Conservation (phyloP, 2,113 vertebrate genomes). For the Carassius auratus region DNA sequence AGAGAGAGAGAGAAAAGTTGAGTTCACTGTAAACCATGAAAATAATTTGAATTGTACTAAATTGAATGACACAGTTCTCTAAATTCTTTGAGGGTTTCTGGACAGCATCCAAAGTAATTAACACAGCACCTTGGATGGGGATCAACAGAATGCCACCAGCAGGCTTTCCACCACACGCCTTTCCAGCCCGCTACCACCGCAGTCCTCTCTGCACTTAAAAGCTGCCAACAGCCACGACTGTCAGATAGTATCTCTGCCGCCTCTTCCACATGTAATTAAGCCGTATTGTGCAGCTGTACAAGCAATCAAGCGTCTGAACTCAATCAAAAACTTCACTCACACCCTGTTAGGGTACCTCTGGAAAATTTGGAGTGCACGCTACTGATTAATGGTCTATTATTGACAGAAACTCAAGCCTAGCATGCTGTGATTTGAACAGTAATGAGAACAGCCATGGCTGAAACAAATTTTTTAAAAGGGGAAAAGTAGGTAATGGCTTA, state of each 20-base stretch:
- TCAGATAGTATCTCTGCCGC: constrained; percentile 53
- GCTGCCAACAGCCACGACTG: constrained; percentile 57
- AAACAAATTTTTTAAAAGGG: constrained; percentile 25
- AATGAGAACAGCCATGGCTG: constrained; percentile 34
- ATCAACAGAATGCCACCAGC: constrained; percentile 58
- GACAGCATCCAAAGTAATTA: constrained; percentile 73
- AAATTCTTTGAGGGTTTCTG: constrained; percentile 60
- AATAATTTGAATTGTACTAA: constrained; percentile 68
- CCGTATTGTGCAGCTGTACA: constrained; percentile 49
- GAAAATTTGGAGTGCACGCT: constrained; percentile 40
- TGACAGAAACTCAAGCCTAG: constrained; percentile 40
- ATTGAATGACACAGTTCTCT: constrained; percentile 61
- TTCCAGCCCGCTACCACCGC: not conserved
- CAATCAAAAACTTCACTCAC: constrained; percentile 38
- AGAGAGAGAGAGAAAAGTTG: not conserved
- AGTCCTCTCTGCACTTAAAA: constrained; percentile 47
- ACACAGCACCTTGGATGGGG: constrained; percentile 67
- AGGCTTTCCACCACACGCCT: constrained; percentile 30
- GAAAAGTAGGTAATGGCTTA: constrained; percentile 24
- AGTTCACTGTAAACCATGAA: constrained; percentile 61
- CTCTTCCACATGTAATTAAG: constrained; percentile 62
- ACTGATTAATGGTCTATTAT: constrained; percentile 50
- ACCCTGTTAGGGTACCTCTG: constrained; percentile 22
- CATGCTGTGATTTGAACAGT: constrained; percentile 40
- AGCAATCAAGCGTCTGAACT: constrained; percentile 53